These are phyloP conservation scores for Charina bottae DNA, from an alignment of 2,113 vertebrate species.

Conservation along the genomic window DNA sequence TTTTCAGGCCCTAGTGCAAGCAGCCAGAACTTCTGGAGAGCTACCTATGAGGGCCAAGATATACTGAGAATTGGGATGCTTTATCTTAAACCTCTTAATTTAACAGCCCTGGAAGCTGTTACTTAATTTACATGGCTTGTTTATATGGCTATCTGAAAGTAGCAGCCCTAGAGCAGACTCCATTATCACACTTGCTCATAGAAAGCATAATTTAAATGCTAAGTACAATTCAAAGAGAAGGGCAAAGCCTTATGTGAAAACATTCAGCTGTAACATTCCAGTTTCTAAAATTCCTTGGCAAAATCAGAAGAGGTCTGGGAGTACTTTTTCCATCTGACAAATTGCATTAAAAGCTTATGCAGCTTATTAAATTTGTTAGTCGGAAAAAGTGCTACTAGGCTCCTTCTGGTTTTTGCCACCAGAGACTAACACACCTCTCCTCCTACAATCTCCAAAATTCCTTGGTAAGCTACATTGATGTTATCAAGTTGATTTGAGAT, in stretches of 20 bases:
- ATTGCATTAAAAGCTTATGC: background rate
- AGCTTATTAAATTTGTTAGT: background rate
- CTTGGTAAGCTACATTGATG: background rate
- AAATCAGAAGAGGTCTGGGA: background rate
- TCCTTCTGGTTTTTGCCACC: background rate
- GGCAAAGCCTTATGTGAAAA: background rate
- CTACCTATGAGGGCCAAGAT: background rate
- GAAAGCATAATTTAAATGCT: background rate
- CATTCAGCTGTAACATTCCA: background rate
- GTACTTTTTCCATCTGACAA: background rate
- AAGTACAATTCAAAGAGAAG: background rate
- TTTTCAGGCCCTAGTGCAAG: background rate
- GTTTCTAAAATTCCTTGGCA: background rate
- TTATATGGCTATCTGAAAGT: background rate
- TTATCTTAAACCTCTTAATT: background rate
- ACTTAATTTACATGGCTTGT: background rate
- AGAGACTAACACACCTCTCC: background rate
- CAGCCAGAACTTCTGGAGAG: background rate
- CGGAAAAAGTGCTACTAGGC: background rate
- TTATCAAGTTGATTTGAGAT: background rate
- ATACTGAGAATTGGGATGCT: background rate
- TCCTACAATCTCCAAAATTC: background rate
- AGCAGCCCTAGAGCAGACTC: background rate
- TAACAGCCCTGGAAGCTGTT: background rate
- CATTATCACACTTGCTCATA: background rate